Percentiles rank a stretch among this genome's conserved stretches.
phyloP scores from a whole-genome alignment of 2,113 vertebrate species.

The Nannobrachium achirus region DNA sequence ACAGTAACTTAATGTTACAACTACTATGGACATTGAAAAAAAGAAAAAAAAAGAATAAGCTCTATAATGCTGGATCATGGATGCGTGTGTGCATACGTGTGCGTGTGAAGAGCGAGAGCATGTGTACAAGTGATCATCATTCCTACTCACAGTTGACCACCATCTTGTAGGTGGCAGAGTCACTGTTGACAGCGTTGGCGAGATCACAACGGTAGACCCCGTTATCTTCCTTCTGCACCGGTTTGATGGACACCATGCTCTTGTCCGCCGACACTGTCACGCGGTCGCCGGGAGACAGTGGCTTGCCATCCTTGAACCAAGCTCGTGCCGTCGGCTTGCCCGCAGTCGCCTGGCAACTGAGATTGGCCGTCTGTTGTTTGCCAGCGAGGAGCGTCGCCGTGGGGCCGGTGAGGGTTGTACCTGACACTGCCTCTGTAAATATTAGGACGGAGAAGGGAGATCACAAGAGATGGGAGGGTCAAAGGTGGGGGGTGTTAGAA shows the following conservation, averaged over 20 bases:
- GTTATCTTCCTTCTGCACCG: conserved; percentile 63
- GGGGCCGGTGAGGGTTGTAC: conserved; percentile 34
- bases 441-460: too few species aligned
- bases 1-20: too few species aligned
- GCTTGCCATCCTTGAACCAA: conserved; percentile 60
- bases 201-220: conserved; percentile 64
- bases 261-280: conserved; percentile 24
- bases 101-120: not conserved
- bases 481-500: too few species aligned
- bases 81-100: not conserved
- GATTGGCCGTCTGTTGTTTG: conserved; percentile 61
- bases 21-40: too few species aligned
- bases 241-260: conserved; percentile 37
- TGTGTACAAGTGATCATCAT: too few species aligned
- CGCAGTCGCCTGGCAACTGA: conserved; percentile 56
- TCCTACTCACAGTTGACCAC: conserved; percentile 71
- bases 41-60: too few species aligned
- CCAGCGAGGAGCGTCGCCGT: conserved; percentile 46
- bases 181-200: conserved; percentile 40
- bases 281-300: conserved; percentile 1
- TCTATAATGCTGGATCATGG: too few species aligned
- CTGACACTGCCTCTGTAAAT: conserved; percentile 59
- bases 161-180: conserved; percentile 34
- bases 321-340: conserved; percentile 15
- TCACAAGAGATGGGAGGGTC: too few species aligned